Base-by-base conservation (phyloP, 1,140 invertebrate genomes). In the Caenorhabditis remanei region DNA sequence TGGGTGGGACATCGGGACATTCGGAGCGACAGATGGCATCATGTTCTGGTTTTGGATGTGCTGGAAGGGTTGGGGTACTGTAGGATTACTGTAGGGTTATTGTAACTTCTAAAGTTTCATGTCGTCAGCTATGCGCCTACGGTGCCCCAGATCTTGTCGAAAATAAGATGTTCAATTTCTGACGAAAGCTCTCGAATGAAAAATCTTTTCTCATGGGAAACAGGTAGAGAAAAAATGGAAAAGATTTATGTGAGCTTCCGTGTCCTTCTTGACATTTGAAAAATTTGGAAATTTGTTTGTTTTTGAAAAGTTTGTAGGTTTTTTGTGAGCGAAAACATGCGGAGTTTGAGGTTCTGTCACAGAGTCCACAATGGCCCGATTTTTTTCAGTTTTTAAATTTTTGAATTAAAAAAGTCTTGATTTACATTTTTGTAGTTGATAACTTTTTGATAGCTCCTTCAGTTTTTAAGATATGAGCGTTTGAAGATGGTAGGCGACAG, bases 1-100 rank as follows among this genome's bases (percentile, higher is more conserved):
- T 71, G 40, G 65, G 19, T 71, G 43, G 46, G 65, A 71, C 46
- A 79, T 50, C n/a, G 71, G 46, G 9, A 79, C 40, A 71, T 40
- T 40, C 7, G n/a, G 40, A 71, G 40, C 4, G 13, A 9, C 40
- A 7, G 55, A 58, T 19, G 55, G 55, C 55, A 58, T 58, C 61
- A 63, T 63, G 24, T n/a, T n/a, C 8, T 58, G 56, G 56, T 58
- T 58, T 21, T 16, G 16, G 16, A 58, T n/a, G 16, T 58, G 56
- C 56, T 58, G 56, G n/a, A 58, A 58, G 3, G 7, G 21, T n/a
- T n/a, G 19, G n/a, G 8, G 32, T 32, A 32, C 2, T 32, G 32
- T 32, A 32, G 32, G 32, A 53, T 16, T 53, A 16, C 50, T 53
- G 9, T n/a, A 4, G 50, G 19, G 19, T 58, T 16, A 58, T 11